Evolutionary conservation across 2,113 vertebrate genomes (phyloP), one percentile per base, ranked within the genome.

Genomic region (Caretta caretta): DNA sequence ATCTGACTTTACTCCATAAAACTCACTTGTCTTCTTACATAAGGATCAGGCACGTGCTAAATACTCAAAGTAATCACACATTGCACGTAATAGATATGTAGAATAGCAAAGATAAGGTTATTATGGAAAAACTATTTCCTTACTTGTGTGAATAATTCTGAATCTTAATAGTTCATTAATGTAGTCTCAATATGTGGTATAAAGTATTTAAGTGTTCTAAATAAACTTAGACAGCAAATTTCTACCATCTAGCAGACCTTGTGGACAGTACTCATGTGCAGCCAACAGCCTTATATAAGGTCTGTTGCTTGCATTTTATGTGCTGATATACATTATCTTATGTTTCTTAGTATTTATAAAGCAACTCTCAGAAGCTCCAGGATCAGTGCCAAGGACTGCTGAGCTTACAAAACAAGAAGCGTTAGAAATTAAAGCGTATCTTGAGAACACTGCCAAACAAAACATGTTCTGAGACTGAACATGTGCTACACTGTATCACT

Each of bases 331-430:
- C 3, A 4, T 80, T 87, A 97, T 69, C 84, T 86, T 35, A 87
- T 62, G 25, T 62, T 95, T 84, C 89, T 92, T 79, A 82, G 80
- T 92, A 96, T 49, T 91, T 86, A 72, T 0, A 87, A 75, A 87
- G 83, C 24, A 62, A 50, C 29, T 87, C 59, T 84, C 57, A 85
- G 84, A 96, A 94, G 53, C 11, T 79, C 38, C 19, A 86, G 83
- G 49, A 94, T 48, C 84, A 86, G 5, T 84, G 54, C 46, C 84
- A 97, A 94, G 53, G 79, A 25, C 78, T 87, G 42, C 42, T 90
- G 65, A 16, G 6, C 65, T 88, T 82, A 87, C 57, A 80, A 86
- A 93, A 89, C 54, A 93, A 93, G 72, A 38, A 50, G 57, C 1
- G 3, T 14, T 59, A 79, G 7, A 91, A 94, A 92, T 11, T 49